Evolutionary conservation across 1,140 invertebrate genomes (phyloP).

Genomic region (Cotesia typhae): DNA sequence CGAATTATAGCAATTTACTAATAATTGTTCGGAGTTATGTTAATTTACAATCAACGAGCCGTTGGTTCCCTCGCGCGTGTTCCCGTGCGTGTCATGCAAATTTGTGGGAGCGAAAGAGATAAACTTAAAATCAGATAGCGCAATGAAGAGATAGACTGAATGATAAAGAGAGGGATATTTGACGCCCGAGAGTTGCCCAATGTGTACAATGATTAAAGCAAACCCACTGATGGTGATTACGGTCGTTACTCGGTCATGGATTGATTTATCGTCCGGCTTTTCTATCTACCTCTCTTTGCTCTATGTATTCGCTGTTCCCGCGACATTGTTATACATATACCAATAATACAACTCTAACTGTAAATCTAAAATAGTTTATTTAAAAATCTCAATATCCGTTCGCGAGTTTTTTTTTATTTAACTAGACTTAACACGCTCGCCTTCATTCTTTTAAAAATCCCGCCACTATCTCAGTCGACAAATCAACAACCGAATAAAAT

Average conservation of each 20-base stretch:
- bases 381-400: no score
- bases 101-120: conserved; percentile 29
- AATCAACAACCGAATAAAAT: no score
- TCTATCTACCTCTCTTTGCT: conserved; percentile 30
- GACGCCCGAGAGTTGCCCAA: conserved; percentile 28
- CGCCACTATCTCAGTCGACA: no score
- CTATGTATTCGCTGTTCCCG: conserved; percentile 28
- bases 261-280: conserved; percentile 52
- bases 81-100: conserved; percentile 36
- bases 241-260: conserved; percentile 46
- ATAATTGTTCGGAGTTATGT: conserved; percentile 64
- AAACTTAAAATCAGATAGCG: not conserved
- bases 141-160: no score
- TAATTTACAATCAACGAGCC: conserved; percentile 59
- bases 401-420: no score
- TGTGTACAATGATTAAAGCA: conserved; percentile 53
- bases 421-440: no score
- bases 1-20: conserved; percentile 59
- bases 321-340: not conserved
- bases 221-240: conserved; percentile 54
- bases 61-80: conserved; percentile 37
- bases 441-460: no score
- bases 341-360: no score
- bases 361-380: no score
- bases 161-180: conserved; percentile 17